Conservation (phyloP, 1,140 invertebrate genomes). For the Neuroterus valhalla region DNA sequence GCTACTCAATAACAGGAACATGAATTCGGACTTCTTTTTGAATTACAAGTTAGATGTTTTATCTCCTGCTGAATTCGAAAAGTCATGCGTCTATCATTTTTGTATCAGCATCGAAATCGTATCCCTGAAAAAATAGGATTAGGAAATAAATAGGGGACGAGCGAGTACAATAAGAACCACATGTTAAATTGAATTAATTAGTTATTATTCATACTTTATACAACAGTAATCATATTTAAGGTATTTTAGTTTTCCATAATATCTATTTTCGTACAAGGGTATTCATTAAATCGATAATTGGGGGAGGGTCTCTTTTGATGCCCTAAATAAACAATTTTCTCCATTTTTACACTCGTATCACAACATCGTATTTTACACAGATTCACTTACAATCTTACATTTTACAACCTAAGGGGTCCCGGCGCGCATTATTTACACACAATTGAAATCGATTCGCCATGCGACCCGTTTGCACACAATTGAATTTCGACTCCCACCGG, state of each 20-base stretch:
- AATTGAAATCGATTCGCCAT: slow-evolving; percentile 60
- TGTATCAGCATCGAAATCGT: too few species aligned
- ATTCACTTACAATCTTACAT: slow-evolving; percentile 61
- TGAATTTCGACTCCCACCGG: slow-evolving; percentile 21
- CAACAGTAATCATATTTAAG: slow-evolving; percentile 74
- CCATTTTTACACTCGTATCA: slow-evolving; percentile 72
- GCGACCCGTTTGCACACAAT: slow-evolving; percentile 26
- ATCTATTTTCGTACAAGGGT: slow-evolving; percentile 70
- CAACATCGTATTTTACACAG: slow-evolving; percentile 72
- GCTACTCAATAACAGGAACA: too few species aligned
- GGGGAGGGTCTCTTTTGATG: slow-evolving; percentile 54
- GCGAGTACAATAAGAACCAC: neutral
- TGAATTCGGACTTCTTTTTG: too few species aligned
- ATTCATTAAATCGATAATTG: slow-evolving; percentile 62
- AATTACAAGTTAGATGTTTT: too few species aligned
- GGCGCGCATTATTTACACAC: slow-evolving; percentile 52
- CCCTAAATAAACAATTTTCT: slow-evolving; percentile 42
- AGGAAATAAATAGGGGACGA: neutral
- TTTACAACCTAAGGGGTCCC: slow-evolving; percentile 65
- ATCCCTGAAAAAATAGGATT: too few species aligned
- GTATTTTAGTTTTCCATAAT: slow-evolving; percentile 71
- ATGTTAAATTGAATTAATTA: slow-evolving; percentile 72
- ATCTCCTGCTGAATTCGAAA: too few species aligned
- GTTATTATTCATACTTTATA: slow-evolving; percentile 74
- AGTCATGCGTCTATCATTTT: too few species aligned